Evolutionary conservation across 2,113 vertebrate species (phyloP).

Genomic region (Spermophilus dauricus): DNA sequence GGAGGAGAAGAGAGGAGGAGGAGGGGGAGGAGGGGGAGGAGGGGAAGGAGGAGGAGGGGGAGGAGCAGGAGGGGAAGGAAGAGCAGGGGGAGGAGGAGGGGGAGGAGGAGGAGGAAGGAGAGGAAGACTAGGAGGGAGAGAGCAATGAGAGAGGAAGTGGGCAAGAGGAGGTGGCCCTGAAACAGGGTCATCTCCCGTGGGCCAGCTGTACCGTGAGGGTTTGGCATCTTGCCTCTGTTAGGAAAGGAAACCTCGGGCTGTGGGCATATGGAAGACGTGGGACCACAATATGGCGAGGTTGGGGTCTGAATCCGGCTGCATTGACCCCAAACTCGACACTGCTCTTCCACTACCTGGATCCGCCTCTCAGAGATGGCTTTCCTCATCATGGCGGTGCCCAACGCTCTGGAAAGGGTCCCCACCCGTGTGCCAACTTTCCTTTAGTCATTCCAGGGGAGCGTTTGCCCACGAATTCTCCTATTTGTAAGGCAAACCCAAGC

Average conservation of each 20-base stretch:
- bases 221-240: neutral
- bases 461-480: neutral
- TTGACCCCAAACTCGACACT: neutral
- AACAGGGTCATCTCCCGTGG: neutral
- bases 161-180: neutral
- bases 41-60: neutral
- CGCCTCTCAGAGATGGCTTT: neutral
- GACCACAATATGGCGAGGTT: neutral
- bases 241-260: neutral
- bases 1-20: too few species aligned
- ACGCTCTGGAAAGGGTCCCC: neutral
- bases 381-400: neutral
- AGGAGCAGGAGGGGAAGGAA: neutral
- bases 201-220: neutral
- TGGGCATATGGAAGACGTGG: neutral
- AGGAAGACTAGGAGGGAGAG: too few species aligned
- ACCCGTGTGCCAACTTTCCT: neutral
- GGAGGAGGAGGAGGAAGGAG: neutral
- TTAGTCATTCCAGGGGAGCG: neutral
- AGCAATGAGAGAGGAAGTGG: neutral
- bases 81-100: neutral
- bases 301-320: neutral
- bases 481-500: neutral
- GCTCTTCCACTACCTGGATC: neutral
- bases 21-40: neutral